A percentile compares a stretch with the other conserved stretches of the same genome.
Evolutionary conservation across 2,113 vertebrate genomes (phyloP).

Genomic region (Holacanthus passer): DNA sequence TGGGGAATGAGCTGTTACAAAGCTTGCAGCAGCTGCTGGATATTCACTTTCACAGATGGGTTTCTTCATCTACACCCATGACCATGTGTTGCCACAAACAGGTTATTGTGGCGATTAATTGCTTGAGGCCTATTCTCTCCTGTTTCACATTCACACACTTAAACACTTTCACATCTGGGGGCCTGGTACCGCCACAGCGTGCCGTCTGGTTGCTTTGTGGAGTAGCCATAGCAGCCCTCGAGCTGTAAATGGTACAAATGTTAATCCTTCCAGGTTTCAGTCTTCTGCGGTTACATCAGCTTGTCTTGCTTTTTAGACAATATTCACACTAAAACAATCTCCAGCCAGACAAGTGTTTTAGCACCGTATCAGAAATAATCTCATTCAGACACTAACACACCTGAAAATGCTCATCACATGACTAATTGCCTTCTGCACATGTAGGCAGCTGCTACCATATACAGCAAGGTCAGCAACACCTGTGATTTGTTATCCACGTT

Average conservation of each 20-base stretch:
- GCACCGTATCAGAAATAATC: too few species aligned
- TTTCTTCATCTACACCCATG: background rate
- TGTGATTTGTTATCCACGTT: too few species aligned
- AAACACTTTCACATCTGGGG: conserved; percentile 13
- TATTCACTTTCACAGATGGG: conserved; percentile 11
- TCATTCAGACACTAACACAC: too few species aligned
- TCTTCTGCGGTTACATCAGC: conserved; percentile 33
- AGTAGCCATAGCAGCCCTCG: background rate
- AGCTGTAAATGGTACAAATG: conserved; percentile 30
- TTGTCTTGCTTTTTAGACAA: background rate
- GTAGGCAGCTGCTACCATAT: too few species aligned
- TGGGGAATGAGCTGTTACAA: background rate
- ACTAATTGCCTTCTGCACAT: too few species aligned
- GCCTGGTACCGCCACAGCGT: background rate
- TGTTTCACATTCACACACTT: background rate
- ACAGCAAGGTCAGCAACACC: too few species aligned
- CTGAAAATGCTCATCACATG: too few species aligned
- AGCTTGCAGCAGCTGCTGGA: conserved; percentile 8
- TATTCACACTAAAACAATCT: too few species aligned
- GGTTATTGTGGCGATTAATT: background rate
- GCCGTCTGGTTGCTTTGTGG: background rate
- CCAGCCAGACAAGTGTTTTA: too few species aligned
- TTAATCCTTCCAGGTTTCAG: background rate
- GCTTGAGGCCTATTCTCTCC: background rate
- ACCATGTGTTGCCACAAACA: background rate